Evolutionary conservation across 2,888 invertebrate species (phyloP), one percentile per base, ranked within the genome.

Genomic region (Julus scandinavius): DNA sequence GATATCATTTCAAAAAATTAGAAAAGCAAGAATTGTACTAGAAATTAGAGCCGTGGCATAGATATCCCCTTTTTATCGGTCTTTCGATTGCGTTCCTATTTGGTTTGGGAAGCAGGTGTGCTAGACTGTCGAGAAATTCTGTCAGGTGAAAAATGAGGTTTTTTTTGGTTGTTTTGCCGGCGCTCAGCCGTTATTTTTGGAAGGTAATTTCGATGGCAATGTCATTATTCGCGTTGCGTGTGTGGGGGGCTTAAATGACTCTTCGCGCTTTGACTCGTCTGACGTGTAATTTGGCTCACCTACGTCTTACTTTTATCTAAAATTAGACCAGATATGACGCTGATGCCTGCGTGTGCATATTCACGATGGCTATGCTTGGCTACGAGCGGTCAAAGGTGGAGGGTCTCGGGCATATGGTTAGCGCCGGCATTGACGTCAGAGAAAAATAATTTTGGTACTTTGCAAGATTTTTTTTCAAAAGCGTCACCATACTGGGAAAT

Each of bases 151-250:
- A 63, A 63, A 54, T 0, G 5, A n/a, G 13, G n/a, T 63, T 63
- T 63, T 63, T 63, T 63, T 54, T 54, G 2, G 63, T 63, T 63
- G 63, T 63, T 63, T 63, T 63, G 63, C 4, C n/a, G 63, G 63
- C 63, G 15, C 54, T 54, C 54, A 54, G 13, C 54, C 54, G 54
- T 54, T 63, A 63, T 63, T 63, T 63, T n/a, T n/a, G 63, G 63
- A 63, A 63, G 63, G 63, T 63, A 63, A 63, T 63, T 63, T 63
- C 63, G 63, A 63, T 63, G 63, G 63, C 63, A 17, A 17, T 63
- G 63, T 17, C n/a, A 63, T 63, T 63, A 63, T n/a, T 17, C n/a
- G 63, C 63, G 4, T 63, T 63, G 63, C n/a, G 63, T n/a, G 63
- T 63, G n/a, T n/a, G 63, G 63, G 63, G n/a, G 17, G 11, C 15